A percentile compares a stretch with the other conserved stretches of the same genome.
Conservation (phyloP, 2,113 vertebrate species). For the Aix galericulata region DNA sequence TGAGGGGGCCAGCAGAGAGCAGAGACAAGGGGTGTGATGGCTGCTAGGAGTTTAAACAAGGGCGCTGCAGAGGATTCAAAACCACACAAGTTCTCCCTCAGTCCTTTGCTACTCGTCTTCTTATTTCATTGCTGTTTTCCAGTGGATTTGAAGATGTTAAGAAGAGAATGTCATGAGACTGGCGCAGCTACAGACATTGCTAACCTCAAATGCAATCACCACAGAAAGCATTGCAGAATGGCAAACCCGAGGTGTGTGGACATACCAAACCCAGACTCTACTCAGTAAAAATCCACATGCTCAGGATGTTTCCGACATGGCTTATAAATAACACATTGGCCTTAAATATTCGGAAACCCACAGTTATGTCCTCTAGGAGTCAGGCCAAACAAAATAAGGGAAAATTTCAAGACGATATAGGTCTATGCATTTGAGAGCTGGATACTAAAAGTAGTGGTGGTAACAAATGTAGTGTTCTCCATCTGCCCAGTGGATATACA, state of each 20-base stretch:
- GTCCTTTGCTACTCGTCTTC: not conserved
- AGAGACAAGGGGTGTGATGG: accelerated
- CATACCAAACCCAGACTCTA: slow-evolving; percentile 25
- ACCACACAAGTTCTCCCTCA: not conserved
- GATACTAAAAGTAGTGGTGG: not conserved
- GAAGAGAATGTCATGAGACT: not conserved
- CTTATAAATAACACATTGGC: slow-evolving; percentile 66
- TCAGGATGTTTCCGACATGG: slow-evolving; percentile 42
- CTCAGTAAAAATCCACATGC: slow-evolving; percentile 53
- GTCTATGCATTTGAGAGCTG: not conserved
- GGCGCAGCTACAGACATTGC: not conserved
- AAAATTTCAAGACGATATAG: not conserved
- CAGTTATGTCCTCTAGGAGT: slow-evolving; percentile 57
- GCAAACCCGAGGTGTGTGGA: not conserved
- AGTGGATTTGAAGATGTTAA: not conserved
- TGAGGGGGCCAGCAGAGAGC: not conserved
- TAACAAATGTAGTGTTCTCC: not conserved
- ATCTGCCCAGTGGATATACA: not conserved
- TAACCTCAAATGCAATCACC: not conserved
- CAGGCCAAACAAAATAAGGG: slow-evolving; percentile 41
- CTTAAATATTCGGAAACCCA: slow-evolving; percentile 69
- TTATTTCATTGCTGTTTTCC: not conserved
- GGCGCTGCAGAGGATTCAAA: not conserved
- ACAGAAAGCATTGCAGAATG: not conserved
- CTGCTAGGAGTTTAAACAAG: not conserved